Percentiles rank a stretch among this genome's conserved stretches.
Evolutionary conservation across 2,113 vertebrate genomes (phyloP).

Genomic region (Pitta sordida): DNA sequence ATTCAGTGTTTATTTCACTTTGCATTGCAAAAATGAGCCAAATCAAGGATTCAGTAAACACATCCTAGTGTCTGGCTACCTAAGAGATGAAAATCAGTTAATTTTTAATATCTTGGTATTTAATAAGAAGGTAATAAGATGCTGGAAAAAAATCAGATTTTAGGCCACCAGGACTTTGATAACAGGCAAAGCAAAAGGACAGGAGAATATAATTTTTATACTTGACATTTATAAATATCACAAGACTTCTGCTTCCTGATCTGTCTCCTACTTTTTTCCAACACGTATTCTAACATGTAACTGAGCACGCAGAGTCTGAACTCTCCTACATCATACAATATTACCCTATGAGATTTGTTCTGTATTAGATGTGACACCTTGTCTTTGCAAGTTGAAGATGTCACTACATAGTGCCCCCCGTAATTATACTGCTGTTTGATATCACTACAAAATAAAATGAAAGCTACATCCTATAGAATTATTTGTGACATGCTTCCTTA

Average conservation of each 20-base stretch:
- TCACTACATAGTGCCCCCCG: not conserved
- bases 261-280: not conserved
- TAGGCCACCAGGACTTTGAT: not conserved
- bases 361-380: slow-evolving; percentile 33
- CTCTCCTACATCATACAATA: not conserved
- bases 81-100: not conserved
- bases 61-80: not conserved
- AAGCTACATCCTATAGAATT: slow-evolving; percentile 14
- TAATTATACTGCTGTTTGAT: slow-evolving; percentile 28
- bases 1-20: not conserved
- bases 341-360: not conserved
- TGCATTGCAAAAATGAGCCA: not conserved
- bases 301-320: not conserved
- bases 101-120: not conserved
- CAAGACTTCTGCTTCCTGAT: not conserved
- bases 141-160: not conserved
- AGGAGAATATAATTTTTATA: not conserved
- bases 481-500: slow-evolving; percentile 27
- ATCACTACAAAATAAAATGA: slow-evolving; percentile 14
- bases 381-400: slow-evolving; percentile 42
- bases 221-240: not conserved
- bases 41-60: not conserved
- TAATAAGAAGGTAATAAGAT: not conserved
- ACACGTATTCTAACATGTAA: not conserved
- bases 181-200: not conserved